Conservation (phyloP, 2,888 invertebrate genomes). For the Trachelus tabidus region DNA sequence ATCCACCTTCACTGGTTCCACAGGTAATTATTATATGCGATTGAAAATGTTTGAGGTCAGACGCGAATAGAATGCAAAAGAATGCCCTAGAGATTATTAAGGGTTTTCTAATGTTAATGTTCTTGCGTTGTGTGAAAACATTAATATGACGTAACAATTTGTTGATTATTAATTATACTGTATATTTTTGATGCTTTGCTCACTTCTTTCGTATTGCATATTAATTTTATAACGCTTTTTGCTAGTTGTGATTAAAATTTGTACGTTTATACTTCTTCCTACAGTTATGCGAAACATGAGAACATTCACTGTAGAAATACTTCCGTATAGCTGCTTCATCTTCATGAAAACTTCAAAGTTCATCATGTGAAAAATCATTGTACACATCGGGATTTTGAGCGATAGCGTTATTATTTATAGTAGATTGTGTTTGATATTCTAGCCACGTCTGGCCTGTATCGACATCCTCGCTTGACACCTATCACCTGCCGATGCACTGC, state of each 20-base stretch:
- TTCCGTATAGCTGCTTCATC: background rate
- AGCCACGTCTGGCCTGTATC: constrained; percentile 47
- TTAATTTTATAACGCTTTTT: background rate
- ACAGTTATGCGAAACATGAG: background rate
- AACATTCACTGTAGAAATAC: constrained; percentile 1
- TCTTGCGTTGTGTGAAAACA: background rate
- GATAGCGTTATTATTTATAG: constrained; percentile 22
- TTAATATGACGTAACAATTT: background rate
- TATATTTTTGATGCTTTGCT: background rate
- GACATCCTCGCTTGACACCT: constrained; percentile 47
- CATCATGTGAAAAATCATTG: background rate
- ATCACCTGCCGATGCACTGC: constrained; percentile 40
- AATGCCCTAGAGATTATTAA: background rate
- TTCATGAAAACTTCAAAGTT: background rate
- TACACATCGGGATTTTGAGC: background rate
- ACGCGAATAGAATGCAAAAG: background rate
- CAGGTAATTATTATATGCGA: constrained; percentile 46
- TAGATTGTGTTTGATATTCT: constrained; percentile 44
- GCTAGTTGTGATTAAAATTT: background rate
- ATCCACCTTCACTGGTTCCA: constrained; percentile 47
- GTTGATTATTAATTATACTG: background rate
- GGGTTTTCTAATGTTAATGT: background rate
- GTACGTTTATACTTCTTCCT: background rate
- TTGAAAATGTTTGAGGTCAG: background rate
- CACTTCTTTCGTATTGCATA: background rate